A percentile compares a stretch with the other conserved stretches of the same genome.
phyloP scores from a whole-genome alignment of 2,113 vertebrate genomes.

The Furnarius figulus region DNA sequence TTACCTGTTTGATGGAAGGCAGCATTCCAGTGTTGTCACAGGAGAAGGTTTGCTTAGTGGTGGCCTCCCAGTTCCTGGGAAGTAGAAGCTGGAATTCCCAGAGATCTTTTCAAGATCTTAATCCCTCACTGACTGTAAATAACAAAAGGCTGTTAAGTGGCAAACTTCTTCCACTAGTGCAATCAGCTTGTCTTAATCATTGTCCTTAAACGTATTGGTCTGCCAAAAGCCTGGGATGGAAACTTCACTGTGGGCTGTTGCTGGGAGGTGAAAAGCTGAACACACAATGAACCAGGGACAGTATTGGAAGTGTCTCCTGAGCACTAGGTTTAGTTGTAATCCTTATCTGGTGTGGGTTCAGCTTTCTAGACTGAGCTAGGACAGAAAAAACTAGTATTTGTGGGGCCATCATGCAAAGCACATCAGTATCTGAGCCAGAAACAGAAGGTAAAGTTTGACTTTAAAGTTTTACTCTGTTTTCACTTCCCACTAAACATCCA shows the following conservation, averaged over 20 bases:
- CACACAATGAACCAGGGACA: fast-evolving
- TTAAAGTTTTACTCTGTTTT: not conserved
- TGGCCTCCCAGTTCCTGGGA: not conserved
- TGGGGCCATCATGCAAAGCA: not conserved
- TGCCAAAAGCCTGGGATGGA: not conserved
- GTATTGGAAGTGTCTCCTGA: not conserved
- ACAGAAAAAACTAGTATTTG: not conserved
- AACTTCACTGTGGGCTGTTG: not conserved
- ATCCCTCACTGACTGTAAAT: not conserved
- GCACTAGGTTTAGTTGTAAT: not conserved
- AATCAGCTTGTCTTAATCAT: not conserved
- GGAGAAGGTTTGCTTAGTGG: not conserved
- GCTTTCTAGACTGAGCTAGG: not conserved
- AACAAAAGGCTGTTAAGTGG: not conserved
- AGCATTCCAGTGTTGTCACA: not conserved
- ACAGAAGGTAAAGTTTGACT: not conserved
- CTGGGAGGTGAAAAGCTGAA: not conserved
- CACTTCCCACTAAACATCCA: not conserved
- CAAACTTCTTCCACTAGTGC: not conserved
- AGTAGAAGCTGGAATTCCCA: not conserved
- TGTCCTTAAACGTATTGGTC: not conserved
- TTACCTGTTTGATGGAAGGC: not conserved
- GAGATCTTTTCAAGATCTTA: not conserved
- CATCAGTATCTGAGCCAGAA: not conserved
- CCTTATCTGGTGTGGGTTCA: not conserved